phyloP scores from a whole-genome alignment of 2,888 invertebrate species.

The Macaria notata region DNA sequence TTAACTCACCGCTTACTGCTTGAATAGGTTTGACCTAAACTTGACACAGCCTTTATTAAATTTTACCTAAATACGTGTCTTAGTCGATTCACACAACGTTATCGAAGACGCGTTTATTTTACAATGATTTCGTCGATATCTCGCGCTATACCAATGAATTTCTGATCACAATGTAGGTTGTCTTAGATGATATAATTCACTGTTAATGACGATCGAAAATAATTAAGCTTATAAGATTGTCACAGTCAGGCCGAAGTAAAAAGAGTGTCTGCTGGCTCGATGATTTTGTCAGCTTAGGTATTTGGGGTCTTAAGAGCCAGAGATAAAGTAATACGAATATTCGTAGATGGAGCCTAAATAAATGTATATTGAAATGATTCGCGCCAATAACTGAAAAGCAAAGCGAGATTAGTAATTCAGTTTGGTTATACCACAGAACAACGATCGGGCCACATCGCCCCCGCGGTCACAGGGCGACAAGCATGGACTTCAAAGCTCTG shows the following conservation, averaged over 20 bases:
- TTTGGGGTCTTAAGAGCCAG: too few relatives aligned
- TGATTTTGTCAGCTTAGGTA: too few relatives aligned
- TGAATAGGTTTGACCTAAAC: slow-evolving; percentile 55
- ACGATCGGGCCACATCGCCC: too few relatives aligned
- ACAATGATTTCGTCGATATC: slow-evolving; percentile 18
- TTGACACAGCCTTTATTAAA: slow-evolving; percentile 67
- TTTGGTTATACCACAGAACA: too few relatives aligned
- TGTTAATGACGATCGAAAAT: slow-evolving; percentile 10
- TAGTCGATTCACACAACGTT: slow-evolving; percentile 38
- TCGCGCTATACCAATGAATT: slow-evolving; percentile 3
- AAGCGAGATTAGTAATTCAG: too few relatives aligned
- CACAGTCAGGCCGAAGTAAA: not conserved
- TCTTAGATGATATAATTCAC: slow-evolving; percentile 12
- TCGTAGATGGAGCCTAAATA: too few relatives aligned
- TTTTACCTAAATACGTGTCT: slow-evolving; percentile 50
- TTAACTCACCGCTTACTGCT: slow-evolving; percentile 39
- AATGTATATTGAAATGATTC: too few relatives aligned
- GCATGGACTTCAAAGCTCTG: too few relatives aligned
- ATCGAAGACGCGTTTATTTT: slow-evolving; percentile 24
- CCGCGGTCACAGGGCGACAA: too few relatives aligned
- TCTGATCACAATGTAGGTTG: slow-evolving; percentile 3
- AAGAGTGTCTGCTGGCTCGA: too few relatives aligned
- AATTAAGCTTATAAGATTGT: slow-evolving; percentile 16
- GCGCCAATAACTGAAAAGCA: too few relatives aligned
- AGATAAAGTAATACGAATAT: too few relatives aligned